Percentiles rank a stretch among this genome's conserved stretches.
Evolutionary conservation across 2,888 invertebrate genomes (phyloP).

Genomic region (Chalcis sispes): DNA sequence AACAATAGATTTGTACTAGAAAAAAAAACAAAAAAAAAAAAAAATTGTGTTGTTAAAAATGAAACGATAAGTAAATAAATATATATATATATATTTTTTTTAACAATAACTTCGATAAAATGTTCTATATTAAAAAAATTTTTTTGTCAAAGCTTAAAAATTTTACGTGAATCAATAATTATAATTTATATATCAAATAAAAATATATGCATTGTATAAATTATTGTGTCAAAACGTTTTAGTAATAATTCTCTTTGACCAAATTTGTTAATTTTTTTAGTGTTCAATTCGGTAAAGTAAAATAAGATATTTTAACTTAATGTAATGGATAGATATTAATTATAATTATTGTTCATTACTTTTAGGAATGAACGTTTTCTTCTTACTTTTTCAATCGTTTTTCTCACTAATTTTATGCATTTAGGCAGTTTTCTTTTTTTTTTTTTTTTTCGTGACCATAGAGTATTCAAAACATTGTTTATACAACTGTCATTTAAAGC

Average conservation of each 20-base stretch:
- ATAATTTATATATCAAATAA: constrained; percentile 29
- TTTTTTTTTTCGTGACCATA: background rate
- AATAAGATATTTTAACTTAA: background rate
- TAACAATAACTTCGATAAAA: constrained; percentile 44
- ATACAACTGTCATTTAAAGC: no score
- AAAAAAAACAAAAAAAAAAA: constrained; percentile 43
- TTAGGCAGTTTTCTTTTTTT: constrained; percentile 32
- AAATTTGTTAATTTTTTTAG: background rate
- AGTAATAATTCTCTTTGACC: background rate
- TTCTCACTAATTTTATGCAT: constrained; percentile 20
- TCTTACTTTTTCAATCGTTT: constrained; percentile 29
- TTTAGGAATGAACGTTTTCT: constrained; percentile 40
- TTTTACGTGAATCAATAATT: constrained; percentile 27
- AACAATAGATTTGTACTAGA: constrained; percentile 56
- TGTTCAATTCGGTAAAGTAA: background rate
- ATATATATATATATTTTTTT: no score
- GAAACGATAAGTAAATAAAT: constrained; percentile 30
- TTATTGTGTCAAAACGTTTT: background rate
- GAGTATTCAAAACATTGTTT: no score
- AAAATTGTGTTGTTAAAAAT: constrained; percentile 35
- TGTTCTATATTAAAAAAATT: constrained; percentile 17
- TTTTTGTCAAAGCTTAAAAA: constrained; percentile 36
- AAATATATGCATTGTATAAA: constrained; percentile 15
- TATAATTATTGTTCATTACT: constrained; percentile 25
- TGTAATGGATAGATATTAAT: constrained; percentile 8